Percentiles rank a stretch among this genome's conserved stretches.
These are phyloP conservation scores for Sarcophaga bullata DNA, from an alignment of 1,140 invertebrate genomes.

Conservation along the genomic window DNA sequence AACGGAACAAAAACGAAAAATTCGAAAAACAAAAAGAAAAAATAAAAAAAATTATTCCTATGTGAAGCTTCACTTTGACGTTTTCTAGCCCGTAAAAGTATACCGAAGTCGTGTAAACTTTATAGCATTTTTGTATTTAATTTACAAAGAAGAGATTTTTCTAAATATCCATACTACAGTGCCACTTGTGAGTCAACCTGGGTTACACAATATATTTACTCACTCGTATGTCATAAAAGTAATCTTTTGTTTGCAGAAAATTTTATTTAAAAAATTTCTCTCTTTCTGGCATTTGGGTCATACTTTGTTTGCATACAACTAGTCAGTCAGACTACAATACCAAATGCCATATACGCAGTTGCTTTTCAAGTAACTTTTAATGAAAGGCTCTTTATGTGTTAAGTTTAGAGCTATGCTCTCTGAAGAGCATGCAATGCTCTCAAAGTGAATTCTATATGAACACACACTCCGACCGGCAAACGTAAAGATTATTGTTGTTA, in stretches of 20 bases:
- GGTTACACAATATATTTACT: background rate
- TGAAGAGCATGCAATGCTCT: background rate
- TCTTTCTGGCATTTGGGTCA: background rate
- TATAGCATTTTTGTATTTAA: background rate
- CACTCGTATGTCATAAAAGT: background rate
- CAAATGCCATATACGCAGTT: background rate
- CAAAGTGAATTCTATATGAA: background rate
- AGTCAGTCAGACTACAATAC: background rate
- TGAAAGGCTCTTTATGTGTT: background rate
- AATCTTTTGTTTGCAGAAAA: conserved; percentile 2
- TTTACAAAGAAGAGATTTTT: too few species aligned
- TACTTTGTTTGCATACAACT: conserved; percentile 7
- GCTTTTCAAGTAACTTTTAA: background rate
- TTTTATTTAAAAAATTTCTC: background rate
- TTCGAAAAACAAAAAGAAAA: background rate
- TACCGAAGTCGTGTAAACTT: background rate
- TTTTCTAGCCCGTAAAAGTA: background rate
- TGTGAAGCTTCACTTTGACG: background rate
- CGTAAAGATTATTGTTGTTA: background rate
- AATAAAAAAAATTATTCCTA: background rate
- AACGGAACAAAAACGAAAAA: too few species aligned
- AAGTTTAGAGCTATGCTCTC: background rate
- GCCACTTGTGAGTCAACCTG: background rate
- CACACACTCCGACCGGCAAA: background rate
- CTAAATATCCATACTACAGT: background rate